phyloP scores from a whole-genome alignment of 2,797 vertebrate genomes.

The Sebastes taczanowskii region DNA sequence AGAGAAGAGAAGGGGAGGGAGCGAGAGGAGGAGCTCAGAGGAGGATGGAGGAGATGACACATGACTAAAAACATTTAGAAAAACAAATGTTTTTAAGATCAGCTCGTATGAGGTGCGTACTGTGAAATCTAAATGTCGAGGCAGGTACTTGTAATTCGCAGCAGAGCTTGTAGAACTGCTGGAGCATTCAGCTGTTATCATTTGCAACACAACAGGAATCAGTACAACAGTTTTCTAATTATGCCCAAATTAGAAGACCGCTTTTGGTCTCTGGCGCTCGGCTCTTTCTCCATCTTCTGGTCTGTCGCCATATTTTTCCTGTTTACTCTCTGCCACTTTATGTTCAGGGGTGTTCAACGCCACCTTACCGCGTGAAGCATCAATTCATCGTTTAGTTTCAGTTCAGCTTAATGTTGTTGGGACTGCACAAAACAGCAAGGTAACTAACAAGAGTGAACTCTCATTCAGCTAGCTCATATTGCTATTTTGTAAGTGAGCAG shows the following conservation, averaged over 20 bases:
- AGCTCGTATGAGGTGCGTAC: background rate
- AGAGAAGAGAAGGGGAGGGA: conserved; percentile 29
- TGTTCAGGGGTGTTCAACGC: background rate
- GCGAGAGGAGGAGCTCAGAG: conserved; percentile 14
- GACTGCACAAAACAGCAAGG: background rate
- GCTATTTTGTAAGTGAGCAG: background rate
- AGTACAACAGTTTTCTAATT: conserved; percentile 4
- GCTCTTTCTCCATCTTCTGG: background rate
- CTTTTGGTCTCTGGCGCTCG: background rate
- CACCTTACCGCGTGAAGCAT: background rate
- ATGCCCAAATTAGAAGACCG: conserved; percentile 4
- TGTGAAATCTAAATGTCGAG: background rate
- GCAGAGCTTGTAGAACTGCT: background rate
- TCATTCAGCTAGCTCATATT: background rate
- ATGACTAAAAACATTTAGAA: background rate
- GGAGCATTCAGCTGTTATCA: conserved; percentile 11
- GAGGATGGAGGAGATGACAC: background rate
- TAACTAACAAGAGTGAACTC: background rate
- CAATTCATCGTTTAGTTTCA: background rate
- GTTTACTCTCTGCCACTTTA: background rate
- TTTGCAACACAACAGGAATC: conserved; percentile 15
- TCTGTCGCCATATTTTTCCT: background rate
- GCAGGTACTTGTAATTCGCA: background rate
- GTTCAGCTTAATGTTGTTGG: background rate
- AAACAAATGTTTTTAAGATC: background rate